A percentile compares a stretch with the other conserved stretches of the same genome.
phyloP scores from a whole-genome alignment of 2,113 vertebrate species.

The Macquaria ambigua region DNA sequence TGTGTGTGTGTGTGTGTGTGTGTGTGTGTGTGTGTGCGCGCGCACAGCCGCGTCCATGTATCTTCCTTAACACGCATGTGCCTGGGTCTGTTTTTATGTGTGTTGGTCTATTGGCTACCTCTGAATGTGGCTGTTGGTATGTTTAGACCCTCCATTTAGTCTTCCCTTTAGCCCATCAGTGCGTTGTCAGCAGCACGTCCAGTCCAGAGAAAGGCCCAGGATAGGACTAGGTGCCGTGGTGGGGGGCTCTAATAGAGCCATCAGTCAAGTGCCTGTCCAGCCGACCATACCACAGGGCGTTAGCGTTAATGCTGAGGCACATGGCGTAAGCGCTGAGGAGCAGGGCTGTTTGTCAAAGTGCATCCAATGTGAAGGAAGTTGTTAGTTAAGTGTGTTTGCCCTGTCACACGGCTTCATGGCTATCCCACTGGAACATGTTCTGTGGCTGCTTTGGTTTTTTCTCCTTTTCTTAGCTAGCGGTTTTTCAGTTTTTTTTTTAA shows the following conservation, averaged over 20 bases:
- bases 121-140: conserved; percentile 74
- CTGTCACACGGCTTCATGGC: conserved; percentile 67
- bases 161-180: conserved; percentile 81
- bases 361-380: conserved; percentile 83
- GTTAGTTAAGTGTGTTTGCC: conserved; percentile 81
- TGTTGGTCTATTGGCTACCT: conserved; percentile 53
- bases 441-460: conserved; percentile 25
- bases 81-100: conserved; percentile 52
- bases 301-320: conserved; percentile 82
- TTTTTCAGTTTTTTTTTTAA: conserved; percentile 8
- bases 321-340: conserved; percentile 77
- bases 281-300: conserved; percentile 80
- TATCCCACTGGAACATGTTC: conserved; percentile 59
- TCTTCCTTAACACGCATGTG: conserved; percentile 45
- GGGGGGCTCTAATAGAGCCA: conserved; percentile 91
- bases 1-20: conserved; percentile 56
- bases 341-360: conserved; percentile 85
- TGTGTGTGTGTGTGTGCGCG: conserved; percentile 71
- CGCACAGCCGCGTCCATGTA: conserved; percentile 46
- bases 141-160: conserved; percentile 81
- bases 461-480: background rate
- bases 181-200: conserved; percentile 92
- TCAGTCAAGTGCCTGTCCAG: conserved; percentile 91
- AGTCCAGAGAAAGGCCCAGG: conserved; percentile 81
- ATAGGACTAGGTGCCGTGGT: conserved; percentile 89